Evolutionary conservation across 2,113 vertebrate genomes (phyloP).

Genomic region (Prolemur simus): DNA sequence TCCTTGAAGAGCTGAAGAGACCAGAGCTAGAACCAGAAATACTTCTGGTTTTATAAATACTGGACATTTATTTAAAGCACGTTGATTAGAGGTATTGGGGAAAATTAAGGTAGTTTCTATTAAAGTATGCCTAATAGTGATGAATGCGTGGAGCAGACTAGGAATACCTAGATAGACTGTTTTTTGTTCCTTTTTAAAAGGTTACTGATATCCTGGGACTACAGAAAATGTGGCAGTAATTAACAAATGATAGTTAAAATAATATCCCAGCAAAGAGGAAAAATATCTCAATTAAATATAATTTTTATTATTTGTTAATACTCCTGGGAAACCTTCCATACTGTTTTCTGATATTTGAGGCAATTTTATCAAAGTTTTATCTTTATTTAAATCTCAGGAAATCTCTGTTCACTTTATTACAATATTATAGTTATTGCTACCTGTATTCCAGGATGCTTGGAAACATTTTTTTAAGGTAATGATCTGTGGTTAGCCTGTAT

Average conservation of each 20-base stretch:
- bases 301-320: constrained; percentile 1
- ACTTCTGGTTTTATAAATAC: constrained; percentile 18
- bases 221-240: not conserved
- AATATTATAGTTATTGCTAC: not conserved
- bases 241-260: constrained; percentile 1
- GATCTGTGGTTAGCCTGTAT: not conserved
- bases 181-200: not conserved
- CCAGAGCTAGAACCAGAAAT: not conserved
- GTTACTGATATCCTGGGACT: not conserved
- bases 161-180: not conserved
- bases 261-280: not conserved
- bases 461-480: constrained; percentile 33
- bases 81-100: not conserved
- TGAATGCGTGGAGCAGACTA: not conserved
- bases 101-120: constrained; percentile 10
- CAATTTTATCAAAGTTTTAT: not conserved
- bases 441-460: not conserved
- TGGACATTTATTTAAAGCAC: constrained; percentile 14
- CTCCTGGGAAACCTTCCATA: not conserved
- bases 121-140: not conserved
- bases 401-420: constrained; percentile 4
- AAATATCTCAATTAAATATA: not conserved
- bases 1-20: not conserved
- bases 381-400: not conserved
- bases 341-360: constrained; percentile 16